phyloP scores from a whole-genome alignment of 2,888 invertebrate genomes.

The Anaspis maculata region DNA sequence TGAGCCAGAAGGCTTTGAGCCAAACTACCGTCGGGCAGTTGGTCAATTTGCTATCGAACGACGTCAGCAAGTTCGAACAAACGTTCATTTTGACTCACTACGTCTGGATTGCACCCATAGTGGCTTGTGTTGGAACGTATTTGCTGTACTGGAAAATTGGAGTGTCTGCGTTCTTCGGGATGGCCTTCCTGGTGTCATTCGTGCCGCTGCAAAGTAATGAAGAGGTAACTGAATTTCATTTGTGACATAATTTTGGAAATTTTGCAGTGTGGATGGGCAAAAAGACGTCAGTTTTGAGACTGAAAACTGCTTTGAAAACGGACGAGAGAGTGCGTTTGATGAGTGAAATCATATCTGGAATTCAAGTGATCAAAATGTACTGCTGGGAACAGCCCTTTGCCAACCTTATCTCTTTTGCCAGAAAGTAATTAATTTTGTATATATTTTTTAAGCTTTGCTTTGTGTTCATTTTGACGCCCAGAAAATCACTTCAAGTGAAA shows the following conservation, averaged over 20 bases:
- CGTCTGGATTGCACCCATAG: slow-evolving; percentile 61
- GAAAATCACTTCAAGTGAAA: no score
- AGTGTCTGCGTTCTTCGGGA: slow-evolving; percentile 41
- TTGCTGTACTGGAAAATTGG: slow-evolving; percentile 46
- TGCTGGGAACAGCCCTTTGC: slow-evolving; percentile 92
- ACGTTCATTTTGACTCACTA: slow-evolving; percentile 84
- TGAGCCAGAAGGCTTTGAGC: slow-evolving; percentile 48
- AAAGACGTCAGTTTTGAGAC: slow-evolving; percentile 34
- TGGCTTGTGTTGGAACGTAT: slow-evolving; percentile 50
- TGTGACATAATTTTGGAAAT: slow-evolving; percentile 3
- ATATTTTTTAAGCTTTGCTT: no score
- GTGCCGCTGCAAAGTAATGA: slow-evolving; percentile 39
- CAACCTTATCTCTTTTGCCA: slow-evolving; percentile 63
- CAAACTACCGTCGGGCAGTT: slow-evolving; percentile 49
- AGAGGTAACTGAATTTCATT: slow-evolving; percentile 20
- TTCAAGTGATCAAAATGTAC: slow-evolving; percentile 92
- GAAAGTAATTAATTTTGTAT: no score
- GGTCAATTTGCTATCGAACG: slow-evolving; percentile 53
- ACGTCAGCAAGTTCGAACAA: slow-evolving; percentile 74
- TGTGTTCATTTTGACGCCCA: no score
- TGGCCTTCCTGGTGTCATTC: slow-evolving; percentile 39
- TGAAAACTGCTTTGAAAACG: slow-evolving; percentile 52
- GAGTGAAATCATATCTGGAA: slow-evolving; percentile 67
- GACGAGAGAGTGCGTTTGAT: slow-evolving; percentile 60
- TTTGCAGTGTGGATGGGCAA: slow-evolving; percentile 36